A percentile compares a stretch with the other conserved stretches of the same genome.
These are phyloP conservation scores for Catocala sponsa DNA, from an alignment of 2,888 invertebrate genomes.

Conservation along the genomic window DNA sequence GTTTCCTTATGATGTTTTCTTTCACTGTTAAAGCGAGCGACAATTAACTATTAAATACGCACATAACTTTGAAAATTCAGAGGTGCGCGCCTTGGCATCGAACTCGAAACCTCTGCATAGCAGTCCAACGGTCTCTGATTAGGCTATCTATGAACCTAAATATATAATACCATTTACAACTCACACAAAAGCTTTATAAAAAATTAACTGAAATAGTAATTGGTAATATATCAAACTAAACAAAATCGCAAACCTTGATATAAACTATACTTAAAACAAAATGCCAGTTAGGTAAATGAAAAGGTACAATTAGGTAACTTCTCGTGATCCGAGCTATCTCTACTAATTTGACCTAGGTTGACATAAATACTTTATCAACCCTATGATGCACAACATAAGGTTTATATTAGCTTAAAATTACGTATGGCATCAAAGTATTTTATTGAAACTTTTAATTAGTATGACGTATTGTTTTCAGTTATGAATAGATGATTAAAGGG, in stretches of 20 bases:
- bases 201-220: too few relatives aligned
- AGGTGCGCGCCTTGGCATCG: too few relatives aligned
- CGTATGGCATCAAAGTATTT: constrained; percentile 30
- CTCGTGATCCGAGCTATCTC: constrained; percentile 5
- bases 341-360: constrained; percentile 8
- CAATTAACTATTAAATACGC: too few relatives aligned
- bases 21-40: too few relatives aligned
- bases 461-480: constrained; percentile 51
- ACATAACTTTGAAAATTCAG: too few relatives aligned
- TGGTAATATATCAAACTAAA: not conserved
- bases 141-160: too few relatives aligned
- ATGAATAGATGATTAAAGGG: constrained; percentile 48
- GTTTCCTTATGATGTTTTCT: too few relatives aligned
- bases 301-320: constrained; percentile 3
- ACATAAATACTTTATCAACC: not conserved
- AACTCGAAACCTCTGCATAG: too few relatives aligned
- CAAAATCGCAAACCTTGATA: not conserved
- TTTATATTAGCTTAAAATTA: constrained; percentile 17
- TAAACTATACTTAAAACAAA: constrained; percentile 10
- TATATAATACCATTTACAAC: too few relatives aligned
- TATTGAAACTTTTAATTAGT: constrained; percentile 63
- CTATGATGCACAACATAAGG: not conserved
- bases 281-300: constrained; percentile 7
- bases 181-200: too few relatives aligned
- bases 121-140: too few relatives aligned